Evolutionary conservation across 30 jellyfish, hydroid and myxozoan genomes (phyloP).

Genomic region (Cassiopea xamachana): DNA sequence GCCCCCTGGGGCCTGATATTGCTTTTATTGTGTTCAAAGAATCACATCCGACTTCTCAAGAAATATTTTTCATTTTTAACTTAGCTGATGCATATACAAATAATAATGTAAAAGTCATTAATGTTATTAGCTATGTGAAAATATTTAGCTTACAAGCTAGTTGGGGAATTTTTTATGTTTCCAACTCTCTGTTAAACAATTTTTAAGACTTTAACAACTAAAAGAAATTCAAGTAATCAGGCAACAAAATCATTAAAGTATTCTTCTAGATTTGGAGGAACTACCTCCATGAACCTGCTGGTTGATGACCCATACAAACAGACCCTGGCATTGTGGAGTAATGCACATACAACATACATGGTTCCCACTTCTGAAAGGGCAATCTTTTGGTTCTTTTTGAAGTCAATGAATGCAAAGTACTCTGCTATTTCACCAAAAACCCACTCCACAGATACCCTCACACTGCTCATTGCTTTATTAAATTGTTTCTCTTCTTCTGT

Average conservation of each 20-base stretch:
- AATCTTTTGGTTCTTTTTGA: constrained; percentile 62
- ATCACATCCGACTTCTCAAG: too few species aligned
- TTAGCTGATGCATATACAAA: too few species aligned
- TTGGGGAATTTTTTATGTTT: not conserved
- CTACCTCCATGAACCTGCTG: constrained; percentile 20
- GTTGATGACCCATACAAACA: constrained; percentile 24
- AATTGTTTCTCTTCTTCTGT: constrained; percentile 41
- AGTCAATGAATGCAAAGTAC: constrained; percentile 60
- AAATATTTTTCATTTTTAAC: too few species aligned
- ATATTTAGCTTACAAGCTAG: too few species aligned
- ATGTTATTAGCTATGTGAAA: too few species aligned
- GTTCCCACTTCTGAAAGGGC: constrained; percentile 63
- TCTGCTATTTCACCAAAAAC: constrained; percentile 61
- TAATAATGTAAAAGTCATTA: too few species aligned
- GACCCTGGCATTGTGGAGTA: not conserved
- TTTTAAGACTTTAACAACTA: not conserved
- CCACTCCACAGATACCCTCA: constrained; percentile 68
- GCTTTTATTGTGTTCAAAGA: too few species aligned
- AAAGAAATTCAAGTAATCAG: not conserved
- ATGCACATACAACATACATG: constrained; percentile 30
- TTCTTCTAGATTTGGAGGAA: constrained; percentile 35
- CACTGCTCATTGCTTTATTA: constrained; percentile 66
- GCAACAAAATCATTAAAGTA: not conserved
- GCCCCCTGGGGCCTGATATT: too few species aligned
- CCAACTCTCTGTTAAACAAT: not conserved